Evolutionary conservation across 2,113 vertebrate genomes (phyloP).

Genomic region (Machaerirhynchus nigripectus): DNA sequence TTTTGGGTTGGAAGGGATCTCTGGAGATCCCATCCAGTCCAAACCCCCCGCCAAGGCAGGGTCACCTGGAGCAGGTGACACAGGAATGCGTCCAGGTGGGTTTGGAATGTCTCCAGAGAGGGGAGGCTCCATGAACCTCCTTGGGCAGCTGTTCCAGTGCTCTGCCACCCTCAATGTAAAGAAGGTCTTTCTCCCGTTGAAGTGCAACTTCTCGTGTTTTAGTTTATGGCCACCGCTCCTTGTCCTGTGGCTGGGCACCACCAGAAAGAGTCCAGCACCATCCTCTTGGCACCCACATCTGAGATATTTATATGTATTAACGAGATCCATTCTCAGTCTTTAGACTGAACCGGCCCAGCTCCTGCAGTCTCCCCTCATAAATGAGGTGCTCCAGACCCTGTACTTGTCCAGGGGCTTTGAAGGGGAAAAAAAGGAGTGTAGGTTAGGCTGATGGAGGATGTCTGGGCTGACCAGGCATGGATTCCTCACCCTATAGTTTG

Average conservation of each 20-base stretch:
- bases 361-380: neutral
- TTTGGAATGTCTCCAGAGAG: neutral
- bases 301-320: neutral
- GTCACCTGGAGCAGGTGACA: neutral
- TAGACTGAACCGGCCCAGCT: neutral
- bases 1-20: neutral
- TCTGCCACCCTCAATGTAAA: neutral
- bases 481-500: neutral
- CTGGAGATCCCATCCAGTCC: too few species aligned
- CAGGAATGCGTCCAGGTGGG: neutral
- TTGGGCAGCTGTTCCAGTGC: neutral
- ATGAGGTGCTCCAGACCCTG: neutral
- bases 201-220: neutral
- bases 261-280: neutral
- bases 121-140: too few species aligned
- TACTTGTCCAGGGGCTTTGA: neutral
- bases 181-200: neutral
- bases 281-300: neutral
- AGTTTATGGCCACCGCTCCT: neutral
- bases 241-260: neutral
- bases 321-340: neutral
- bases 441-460: too few species aligned
- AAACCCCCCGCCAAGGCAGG: neutral
- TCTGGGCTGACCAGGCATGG: neutral
- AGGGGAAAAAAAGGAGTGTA: accelerated